A percentile compares a stretch with the other conserved stretches of the same genome.
Evolutionary conservation across 2,888 invertebrate genomes (phyloP).

Genomic region (Spilosoma lubricipeda): DNA sequence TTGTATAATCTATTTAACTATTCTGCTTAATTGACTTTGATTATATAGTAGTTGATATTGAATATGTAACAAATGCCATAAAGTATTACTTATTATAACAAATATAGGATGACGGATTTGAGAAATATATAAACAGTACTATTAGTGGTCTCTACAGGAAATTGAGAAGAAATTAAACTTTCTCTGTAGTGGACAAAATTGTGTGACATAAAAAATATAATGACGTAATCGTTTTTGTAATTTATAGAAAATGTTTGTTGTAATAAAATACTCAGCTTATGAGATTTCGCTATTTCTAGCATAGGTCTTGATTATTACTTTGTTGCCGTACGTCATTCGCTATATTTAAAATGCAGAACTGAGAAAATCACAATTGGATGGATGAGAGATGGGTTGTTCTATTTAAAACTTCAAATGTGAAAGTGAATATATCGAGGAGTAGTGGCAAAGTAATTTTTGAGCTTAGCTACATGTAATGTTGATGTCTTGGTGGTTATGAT

Average conservation of each 20-base stretch:
- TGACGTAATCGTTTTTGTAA: neutral
- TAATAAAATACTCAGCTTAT: neutral
- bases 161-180: neutral
- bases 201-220: neutral
- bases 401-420: too few species aligned
- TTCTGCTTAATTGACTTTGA: neutral
- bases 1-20: slow-evolving; percentile 1
- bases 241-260: neutral
- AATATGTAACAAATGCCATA: neutral
- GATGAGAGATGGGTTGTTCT: too few species aligned
- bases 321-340: too few species aligned
- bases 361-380: too few species aligned
- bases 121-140: neutral
- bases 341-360: too few species aligned
- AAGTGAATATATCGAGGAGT: too few species aligned
- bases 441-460: too few species aligned
- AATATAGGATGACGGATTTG: neutral
- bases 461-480: too few species aligned
- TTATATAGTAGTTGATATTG: neutral
- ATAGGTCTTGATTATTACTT: too few species aligned
- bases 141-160: slow-evolving; percentile 3
- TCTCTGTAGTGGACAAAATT: neutral
- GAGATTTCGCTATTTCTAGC: too few species aligned
- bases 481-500: too few species aligned
- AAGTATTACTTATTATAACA: neutral